Evolutionary conservation across 2,797 vertebrate species (phyloP).

Genomic region (Xenops minutus): DNA sequence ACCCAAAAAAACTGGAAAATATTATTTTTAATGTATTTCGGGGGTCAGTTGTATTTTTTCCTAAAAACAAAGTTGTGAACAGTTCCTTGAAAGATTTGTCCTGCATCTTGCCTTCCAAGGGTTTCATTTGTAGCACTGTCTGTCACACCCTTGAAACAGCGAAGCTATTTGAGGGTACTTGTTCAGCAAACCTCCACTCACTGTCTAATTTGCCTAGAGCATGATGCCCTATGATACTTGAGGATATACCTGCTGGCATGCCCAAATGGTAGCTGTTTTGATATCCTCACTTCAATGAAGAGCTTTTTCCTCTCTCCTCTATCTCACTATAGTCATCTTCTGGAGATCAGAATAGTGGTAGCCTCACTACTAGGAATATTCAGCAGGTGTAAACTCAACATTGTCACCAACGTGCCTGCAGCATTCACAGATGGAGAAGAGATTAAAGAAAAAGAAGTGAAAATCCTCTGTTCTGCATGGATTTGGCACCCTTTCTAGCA

Average conservation of each 20-base stretch:
- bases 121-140: background rate
- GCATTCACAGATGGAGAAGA: background rate
- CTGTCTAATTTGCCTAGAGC: background rate
- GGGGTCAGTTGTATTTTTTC: background rate
- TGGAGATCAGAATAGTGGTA: background rate
- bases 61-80: constrained; percentile 5
- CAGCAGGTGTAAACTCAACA: background rate
- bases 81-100: constrained; percentile 1
- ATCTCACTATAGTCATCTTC: background rate
- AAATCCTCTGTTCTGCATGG: background rate
- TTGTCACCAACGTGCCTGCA: background rate
- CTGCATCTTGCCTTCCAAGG: background rate
- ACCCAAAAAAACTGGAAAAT: background rate
- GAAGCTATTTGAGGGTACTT: constrained; percentile 11
- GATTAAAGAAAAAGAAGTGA: background rate
- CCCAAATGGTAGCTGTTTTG: background rate
- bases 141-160: constrained; percentile 6
- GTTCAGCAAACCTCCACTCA: constrained; percentile 18
- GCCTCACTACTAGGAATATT: background rate
- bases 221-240: background rate
- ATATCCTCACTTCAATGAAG: background rate
- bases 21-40: background rate
- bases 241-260: background rate
- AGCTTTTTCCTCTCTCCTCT: background rate
- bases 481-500: background rate